phyloP scores from a whole-genome alignment of 2,888 invertebrate species.

The Automeris io region DNA sequence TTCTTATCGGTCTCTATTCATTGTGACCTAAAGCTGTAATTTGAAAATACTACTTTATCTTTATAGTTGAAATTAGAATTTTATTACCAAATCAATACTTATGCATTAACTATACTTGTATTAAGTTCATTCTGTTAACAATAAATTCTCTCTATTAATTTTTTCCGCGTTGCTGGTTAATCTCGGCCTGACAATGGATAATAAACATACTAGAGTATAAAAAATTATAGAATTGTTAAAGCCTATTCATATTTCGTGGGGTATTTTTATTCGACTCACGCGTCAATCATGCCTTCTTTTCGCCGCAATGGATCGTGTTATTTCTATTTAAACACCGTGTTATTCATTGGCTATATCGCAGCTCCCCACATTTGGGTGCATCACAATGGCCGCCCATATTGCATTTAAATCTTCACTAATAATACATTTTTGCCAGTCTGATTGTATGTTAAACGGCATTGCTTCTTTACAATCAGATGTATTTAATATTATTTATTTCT shows the following conservation, averaged over 20 bases:
- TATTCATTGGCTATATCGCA: conserved; percentile 68
- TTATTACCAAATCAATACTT: too few relatives aligned
- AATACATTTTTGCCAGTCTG: conserved; percentile 31
- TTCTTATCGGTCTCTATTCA: too few relatives aligned
- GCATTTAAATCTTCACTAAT: conserved; percentile 41
- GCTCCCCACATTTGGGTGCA: conserved; percentile 43
- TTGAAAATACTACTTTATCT: too few relatives aligned
- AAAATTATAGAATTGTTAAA: conserved; percentile 42
- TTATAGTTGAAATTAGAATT: too few relatives aligned
- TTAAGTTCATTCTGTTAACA: conserved; percentile 17
- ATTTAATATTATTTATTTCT: too few relatives aligned
- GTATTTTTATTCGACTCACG: conserved; percentile 62
- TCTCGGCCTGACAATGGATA: conserved; percentile 54
- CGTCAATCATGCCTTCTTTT: conserved; percentile 67
- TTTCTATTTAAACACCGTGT: conserved; percentile 62
- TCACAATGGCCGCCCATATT: conserved; percentile 44
- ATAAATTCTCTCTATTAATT: conserved; percentile 63
- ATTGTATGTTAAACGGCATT: conserved; percentile 13
- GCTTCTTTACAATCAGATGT: conserved; percentile 1
- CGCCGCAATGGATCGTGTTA: conserved; percentile 60
- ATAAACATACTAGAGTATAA: conserved; percentile 54
- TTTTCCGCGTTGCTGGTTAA: conserved; percentile 60
- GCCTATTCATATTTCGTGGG: conserved; percentile 48
- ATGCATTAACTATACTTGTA: not conserved
- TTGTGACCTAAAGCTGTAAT: not conserved